A percentile compares a stretch with the other conserved stretches of the same genome.
Evolutionary conservation across 2,113 vertebrate genomes (phyloP).

Genomic region (Bos taurus): DNA sequence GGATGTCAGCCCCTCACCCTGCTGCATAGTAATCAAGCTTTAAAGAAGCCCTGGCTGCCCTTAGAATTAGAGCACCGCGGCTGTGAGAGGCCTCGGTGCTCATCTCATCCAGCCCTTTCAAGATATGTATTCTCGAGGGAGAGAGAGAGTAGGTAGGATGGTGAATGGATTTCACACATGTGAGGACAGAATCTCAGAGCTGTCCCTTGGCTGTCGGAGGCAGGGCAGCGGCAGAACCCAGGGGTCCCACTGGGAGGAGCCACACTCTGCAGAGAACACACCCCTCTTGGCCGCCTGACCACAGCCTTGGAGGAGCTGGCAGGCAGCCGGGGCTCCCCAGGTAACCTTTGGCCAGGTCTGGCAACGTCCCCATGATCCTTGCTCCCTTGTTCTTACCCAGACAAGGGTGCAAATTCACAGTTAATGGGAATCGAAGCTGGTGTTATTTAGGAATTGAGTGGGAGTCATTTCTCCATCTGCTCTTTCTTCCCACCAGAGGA

Average conservation of each 20-base stretch:
- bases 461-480: conserved; percentile 66
- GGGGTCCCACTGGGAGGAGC: background rate
- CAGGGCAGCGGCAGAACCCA: fast-evolving
- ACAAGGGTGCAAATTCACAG: conserved; percentile 19
- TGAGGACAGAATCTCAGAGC: background rate
- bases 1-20: background rate
- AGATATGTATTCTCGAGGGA: background rate
- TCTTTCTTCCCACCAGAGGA: conserved; percentile 51
- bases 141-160: background rate
- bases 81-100: background rate
- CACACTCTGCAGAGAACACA: fast-evolving
- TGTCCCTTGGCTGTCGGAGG: background rate
- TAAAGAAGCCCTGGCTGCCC: background rate
- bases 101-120: background rate
- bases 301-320: background rate
- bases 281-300: background rate
- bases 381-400: conserved; percentile 31
- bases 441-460: conserved; percentile 61
- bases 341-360: background rate
- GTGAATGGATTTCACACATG: background rate
- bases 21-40: background rate
- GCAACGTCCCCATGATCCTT: background rate
- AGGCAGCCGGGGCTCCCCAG: background rate
- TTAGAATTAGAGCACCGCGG: background rate
- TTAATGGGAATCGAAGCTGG: conserved; percentile 43